Conservation (phyloP, 2,797 vertebrate species). For the Micromesistius poutassou region DNA sequence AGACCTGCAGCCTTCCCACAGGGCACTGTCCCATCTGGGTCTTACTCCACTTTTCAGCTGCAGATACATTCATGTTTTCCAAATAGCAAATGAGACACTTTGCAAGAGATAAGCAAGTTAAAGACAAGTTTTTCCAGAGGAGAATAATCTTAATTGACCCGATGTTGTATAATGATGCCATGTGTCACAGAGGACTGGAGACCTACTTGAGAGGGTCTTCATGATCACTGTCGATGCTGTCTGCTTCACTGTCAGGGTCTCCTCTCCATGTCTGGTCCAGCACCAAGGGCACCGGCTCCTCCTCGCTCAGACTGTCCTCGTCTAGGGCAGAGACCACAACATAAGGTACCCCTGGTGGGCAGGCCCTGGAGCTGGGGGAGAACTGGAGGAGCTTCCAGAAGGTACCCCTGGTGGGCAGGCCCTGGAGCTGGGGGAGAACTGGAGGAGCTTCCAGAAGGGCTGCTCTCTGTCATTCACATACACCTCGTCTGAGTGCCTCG, state of each 20-base stretch:
- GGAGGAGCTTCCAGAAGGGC: no score
- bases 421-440: neutral
- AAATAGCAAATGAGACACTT: neutral
- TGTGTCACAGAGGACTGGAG: neutral
- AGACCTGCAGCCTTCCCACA: neutral
- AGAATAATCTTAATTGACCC: neutral
- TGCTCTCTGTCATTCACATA: no score
- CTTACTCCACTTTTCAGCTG: neutral
- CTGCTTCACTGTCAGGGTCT: slow-evolving; percentile 94
- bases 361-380: neutral
- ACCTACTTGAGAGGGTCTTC: slow-evolving; percentile 95
- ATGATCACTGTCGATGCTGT: slow-evolving; percentile 95
- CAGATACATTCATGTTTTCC: neutral
- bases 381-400: neutral
- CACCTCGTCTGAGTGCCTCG: no score
- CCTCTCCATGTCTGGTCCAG: slow-evolving; percentile 96
- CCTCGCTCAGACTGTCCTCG: slow-evolving; percentile 94
- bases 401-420: neutral
- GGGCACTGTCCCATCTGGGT: neutral
- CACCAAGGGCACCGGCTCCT: slow-evolving; percentile 84
- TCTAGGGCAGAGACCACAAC: slow-evolving; percentile 66
- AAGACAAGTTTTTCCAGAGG: neutral
- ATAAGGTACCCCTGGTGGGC: neutral
- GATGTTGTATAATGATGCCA: neutral
- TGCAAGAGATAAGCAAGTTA: neutral